These are phyloP conservation scores for Grapholita molesta DNA, from an alignment of 1,140 invertebrate genomes.

Conservation along the genomic window DNA sequence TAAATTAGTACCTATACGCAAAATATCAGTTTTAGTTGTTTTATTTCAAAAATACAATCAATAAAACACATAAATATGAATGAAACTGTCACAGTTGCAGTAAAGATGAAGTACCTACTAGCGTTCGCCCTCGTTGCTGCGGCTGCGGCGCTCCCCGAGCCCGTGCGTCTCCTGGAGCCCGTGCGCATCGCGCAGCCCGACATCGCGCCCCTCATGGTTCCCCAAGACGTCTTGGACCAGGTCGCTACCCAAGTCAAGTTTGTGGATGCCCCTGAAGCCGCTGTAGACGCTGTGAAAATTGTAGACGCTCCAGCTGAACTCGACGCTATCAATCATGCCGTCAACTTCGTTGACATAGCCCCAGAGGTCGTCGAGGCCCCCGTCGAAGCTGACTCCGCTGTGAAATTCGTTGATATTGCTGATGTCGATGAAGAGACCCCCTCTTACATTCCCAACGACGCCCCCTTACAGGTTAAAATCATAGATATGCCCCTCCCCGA, in stretches of 20 bases:
- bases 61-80: background rate
- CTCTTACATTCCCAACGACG: background rate
- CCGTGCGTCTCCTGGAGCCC: background rate
- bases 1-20: too few relatives aligned
- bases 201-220: slow-evolving; percentile 18
- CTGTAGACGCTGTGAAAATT: background rate
- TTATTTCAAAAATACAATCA: background rate
- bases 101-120: slow-evolving; percentile 53
- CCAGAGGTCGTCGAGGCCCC: background rate
- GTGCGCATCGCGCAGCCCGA: slow-evolving; percentile 12
- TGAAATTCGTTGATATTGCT: slow-evolving; percentile 26
- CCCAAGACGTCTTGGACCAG: slow-evolving; percentile 6
- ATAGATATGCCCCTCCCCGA: background rate
- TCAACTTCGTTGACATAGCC: background rate
- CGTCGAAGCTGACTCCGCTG: slow-evolving; percentile 1
- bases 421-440: slow-evolving; percentile 12
- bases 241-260: slow-evolving; percentile 1
- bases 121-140: slow-evolving; percentile 41
- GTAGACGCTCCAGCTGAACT: background rate
- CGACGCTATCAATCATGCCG: background rate
- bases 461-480: background rate
- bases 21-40: too few relatives aligned
- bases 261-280: background rate
- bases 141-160: slow-evolving; percentile 35
- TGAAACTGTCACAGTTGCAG: slow-evolving; percentile 33